Conservation (phyloP, 2,888 invertebrate genomes). For the Gymnosoma rotundatum region DNA sequence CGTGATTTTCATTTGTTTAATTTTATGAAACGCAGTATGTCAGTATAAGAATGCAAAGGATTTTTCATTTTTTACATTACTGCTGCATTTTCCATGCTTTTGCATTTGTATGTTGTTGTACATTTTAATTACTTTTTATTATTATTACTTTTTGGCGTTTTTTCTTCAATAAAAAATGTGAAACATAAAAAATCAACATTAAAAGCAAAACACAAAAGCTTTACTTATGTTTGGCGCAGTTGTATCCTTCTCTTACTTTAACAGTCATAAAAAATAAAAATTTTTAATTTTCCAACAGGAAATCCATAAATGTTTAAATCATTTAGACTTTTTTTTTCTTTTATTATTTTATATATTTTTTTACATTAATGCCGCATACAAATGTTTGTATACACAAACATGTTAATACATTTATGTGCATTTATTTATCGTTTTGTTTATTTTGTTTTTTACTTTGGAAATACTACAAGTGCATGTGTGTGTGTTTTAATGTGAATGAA, state of each 20-base stretch:
- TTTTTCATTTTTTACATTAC: conserved; percentile 30
- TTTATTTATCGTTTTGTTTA: not conserved
- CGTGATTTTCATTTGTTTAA: not conserved
- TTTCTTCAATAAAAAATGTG: conserved; percentile 1
- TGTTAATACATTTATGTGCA: not conserved
- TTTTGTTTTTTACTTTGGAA: conserved; percentile 10
- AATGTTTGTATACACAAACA: not conserved
- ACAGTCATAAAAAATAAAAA: conserved; percentile 19
- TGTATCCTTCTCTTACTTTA: not conserved
- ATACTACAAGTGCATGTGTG: conserved; percentile 6
- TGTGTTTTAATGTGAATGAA: not conserved
- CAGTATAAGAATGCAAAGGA: conserved; percentile 46
- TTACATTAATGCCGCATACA: not conserved
- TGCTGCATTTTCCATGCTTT: too few species aligned
- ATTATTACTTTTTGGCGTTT: conserved; percentile 29
- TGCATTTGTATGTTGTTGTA: conserved; percentile 16
- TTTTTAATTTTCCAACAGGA: conserved; percentile 58
- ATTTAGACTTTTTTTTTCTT: conserved; percentile 44
- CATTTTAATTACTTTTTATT: conserved; percentile 66
- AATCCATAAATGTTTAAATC: conserved; percentile 65
- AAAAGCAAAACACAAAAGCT: conserved; percentile 17
- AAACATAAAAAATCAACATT: not conserved
- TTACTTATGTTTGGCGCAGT: not conserved
- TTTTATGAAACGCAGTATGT: conserved; percentile 1
- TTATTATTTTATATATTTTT: not conserved